Evolutionary conservation across 2,888 invertebrate species (phyloP), one percentile per base, ranked within the genome.

Genomic region (Ophion costatus): DNA sequence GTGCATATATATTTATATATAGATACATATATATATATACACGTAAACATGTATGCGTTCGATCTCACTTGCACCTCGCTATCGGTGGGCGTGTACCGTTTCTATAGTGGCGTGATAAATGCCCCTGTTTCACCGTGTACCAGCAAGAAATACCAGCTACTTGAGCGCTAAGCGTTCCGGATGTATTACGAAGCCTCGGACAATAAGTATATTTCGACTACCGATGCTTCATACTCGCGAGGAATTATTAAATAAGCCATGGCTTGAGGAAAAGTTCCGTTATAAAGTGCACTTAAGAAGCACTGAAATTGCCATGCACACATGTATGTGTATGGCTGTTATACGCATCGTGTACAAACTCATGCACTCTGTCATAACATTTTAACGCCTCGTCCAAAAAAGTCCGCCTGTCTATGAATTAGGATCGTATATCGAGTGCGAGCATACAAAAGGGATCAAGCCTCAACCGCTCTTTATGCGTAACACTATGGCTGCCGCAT

Each of bases 41-140:
- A 64, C 9, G 29, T n/a, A 29, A 66, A 51, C 45, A 22, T 59
- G 17, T 33, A 63, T 63, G 24, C 14, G 63, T 63, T 29, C n/a
- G 38, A 67, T 57, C 38, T 57, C 14, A 69, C 51, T 64, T 56
- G 22, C 42, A 61, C 20, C 42, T 11, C 22, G 9, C 33, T 14
- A n/a, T 56, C n/a, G 42, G 61, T 63, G 82, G 71, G 71, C 78
- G 84, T 67, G 66, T 57, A 73, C 82, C 71, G 71, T 82, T 78
- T 80, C 38, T 56, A 73, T 63, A 64, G 45, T 56, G 61, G 82
- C 70, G 76, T 76, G 85, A 85, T 85, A 73, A 85, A 82, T 82
- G 67, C 56, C 73, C 82, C 73, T 73, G 80, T 80, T 67, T 85
- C 57, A 76, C 76, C 73, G 79, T 56, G 20, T 11, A 64, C 14